phyloP scores from a whole-genome alignment of 1,140 invertebrate species.

The Drosophila repleta region DNA sequence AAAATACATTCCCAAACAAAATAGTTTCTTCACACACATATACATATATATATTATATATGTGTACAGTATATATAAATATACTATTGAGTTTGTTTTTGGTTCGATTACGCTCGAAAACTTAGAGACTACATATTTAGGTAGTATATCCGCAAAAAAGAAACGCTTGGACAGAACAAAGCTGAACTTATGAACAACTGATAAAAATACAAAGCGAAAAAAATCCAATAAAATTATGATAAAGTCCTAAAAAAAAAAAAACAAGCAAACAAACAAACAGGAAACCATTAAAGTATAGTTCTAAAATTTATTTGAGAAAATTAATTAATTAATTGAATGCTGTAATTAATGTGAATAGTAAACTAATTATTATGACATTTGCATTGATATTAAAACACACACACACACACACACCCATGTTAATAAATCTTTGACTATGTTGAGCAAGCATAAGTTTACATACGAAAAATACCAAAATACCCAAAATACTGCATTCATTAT shows the following conservation, averaged over 20 bases:
- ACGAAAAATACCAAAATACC: slow-evolving; percentile 10
- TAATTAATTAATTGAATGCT: slow-evolving; percentile 57
- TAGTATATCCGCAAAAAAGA: slow-evolving; percentile 37
- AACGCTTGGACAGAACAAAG: slow-evolving; percentile 39
- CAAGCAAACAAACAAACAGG: too few species aligned
- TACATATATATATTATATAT: slow-evolving; percentile 18
- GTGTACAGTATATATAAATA: slow-evolving; percentile 27
- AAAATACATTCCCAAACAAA: slow-evolving; percentile 5
- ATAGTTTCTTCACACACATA: slow-evolving; percentile 8
- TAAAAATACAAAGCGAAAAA: slow-evolving; percentile 8
- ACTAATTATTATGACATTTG: slow-evolving; percentile 51
- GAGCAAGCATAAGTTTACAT: slow-evolving; percentile 3
- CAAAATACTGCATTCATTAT: slow-evolving; percentile 41
- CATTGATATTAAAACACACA: slow-evolving; percentile 41
- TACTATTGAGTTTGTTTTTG: slow-evolving; percentile 51
- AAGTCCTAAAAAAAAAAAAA: slow-evolving; percentile 17
- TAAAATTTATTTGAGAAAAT: slow-evolving; percentile 62
- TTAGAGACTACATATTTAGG: slow-evolving; percentile 43
- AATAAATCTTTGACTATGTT: slow-evolving; percentile 47
- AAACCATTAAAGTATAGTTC: slow-evolving; percentile 41
- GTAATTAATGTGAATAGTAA: slow-evolving; percentile 60
- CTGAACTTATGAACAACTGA: slow-evolving; percentile 61
- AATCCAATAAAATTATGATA: slow-evolving; percentile 13
- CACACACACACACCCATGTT: slow-evolving; percentile 33
- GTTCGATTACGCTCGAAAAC: slow-evolving; percentile 47